Base-by-base conservation (phyloP, 2,113 vertebrate genomes). In the Steatornis caripensis region DNA sequence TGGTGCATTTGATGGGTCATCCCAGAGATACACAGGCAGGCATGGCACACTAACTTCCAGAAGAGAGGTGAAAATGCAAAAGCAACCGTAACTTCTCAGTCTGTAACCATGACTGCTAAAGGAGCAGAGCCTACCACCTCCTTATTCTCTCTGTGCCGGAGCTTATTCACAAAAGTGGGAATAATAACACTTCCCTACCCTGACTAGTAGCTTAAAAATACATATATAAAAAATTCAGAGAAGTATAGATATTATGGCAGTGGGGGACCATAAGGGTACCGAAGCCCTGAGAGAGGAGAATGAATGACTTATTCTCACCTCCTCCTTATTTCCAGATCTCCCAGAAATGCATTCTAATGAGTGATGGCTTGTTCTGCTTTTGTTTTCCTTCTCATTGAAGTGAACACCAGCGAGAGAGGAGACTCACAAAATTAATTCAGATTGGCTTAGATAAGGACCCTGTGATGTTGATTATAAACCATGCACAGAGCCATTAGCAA, bases 391-490 rank as follows among this genome's bases (percentile, higher is more conserved):
- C 45, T 49, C 4, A 34, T 34, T 72, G 80, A 93, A 89, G 34
- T 69, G 92, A 92, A 66, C 20, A 41, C 54, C 69, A 85, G 41
- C 0, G 4, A 89, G 65, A 82, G 32, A 82, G 29, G 37, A 89
- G 68, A 79, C 26, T 89, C 61, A 87, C 48, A 49, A 84, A 97
- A 96, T 97, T 96, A 95, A 95, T 92, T 97, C 94, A 96, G 94
- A 95, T 91, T 92, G 94, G 65, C 41, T 93, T 95, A 75, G 61
- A 82, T 95, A 95, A 96, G 89, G 48, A 76, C 65, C 41, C 65
- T 84, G 84, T 91, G 94, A 94, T 91, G 69, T 58, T 95, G 94
- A 97, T 96, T 95, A 97, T 95, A 96, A 97, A 58, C 77, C 89
- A 92, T 97, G 69, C 65, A 76, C 48, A 82, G 41, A 49, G 41